These are phyloP conservation scores for Isoperla grammatica DNA, from an alignment of 2,888 invertebrate genomes.

Conservation along the genomic window DNA sequence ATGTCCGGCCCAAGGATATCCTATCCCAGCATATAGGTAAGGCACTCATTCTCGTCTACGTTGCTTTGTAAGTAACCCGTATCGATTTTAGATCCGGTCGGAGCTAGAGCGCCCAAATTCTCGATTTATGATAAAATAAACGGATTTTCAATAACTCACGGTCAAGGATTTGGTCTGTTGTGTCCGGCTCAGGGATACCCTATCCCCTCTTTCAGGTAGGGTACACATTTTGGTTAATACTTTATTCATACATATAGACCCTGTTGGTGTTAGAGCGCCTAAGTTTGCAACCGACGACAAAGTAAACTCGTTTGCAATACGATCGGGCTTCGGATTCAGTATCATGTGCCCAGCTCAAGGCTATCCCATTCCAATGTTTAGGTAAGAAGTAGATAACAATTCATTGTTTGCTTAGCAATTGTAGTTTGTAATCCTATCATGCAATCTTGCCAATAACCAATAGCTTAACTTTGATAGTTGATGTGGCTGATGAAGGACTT, in stretches of 20 bases:
- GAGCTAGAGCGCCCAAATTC: slow-evolving; percentile 53
- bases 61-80: not conserved
- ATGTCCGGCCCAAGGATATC: slow-evolving; percentile 69
- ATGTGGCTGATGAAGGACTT: no score
- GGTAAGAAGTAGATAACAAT: no score
- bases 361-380: slow-evolving; percentile 51
- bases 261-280: slow-evolving; percentile 52
- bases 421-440: no score
- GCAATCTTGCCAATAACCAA: no score
- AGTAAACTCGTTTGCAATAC: slow-evolving; percentile 53
- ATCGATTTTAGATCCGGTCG: slow-evolving; percentile 50
- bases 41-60: slow-evolving; percentile 10
- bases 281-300: slow-evolving; percentile 56
- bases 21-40: slow-evolving; percentile 55
- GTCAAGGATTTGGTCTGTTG: slow-evolving; percentile 52
- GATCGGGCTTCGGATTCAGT: slow-evolving; percentile 43
- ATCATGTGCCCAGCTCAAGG: slow-evolving; percentile 50
- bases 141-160: slow-evolving; percentile 46
- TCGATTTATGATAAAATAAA: slow-evolving; percentile 54
- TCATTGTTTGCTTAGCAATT: no score
- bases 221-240: not conserved
- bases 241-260: slow-evolving; percentile 41
- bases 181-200: slow-evolving; percentile 70
- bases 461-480: no score
- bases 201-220: slow-evolving; percentile 52